These are phyloP conservation scores for Philereme transversata DNA, from an alignment of 2,888 invertebrate genomes.

Conservation along the genomic window DNA sequence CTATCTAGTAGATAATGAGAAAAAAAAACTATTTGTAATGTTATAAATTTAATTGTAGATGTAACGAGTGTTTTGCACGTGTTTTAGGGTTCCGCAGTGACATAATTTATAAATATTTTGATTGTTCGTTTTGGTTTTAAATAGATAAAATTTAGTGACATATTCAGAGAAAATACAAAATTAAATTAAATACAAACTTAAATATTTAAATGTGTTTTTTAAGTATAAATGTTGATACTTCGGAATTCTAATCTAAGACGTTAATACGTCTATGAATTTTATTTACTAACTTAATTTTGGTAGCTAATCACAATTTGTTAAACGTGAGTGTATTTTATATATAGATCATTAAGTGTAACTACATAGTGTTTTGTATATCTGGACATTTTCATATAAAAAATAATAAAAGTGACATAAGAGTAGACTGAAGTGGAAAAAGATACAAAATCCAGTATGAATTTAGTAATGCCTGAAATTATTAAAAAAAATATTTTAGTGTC, in stretches of 20 bases:
- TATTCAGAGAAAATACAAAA: background rate
- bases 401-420: conserved; percentile 10
- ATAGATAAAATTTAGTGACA: background rate
- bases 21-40: conserved; percentile 76
- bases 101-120: background rate
- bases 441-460: too few species aligned
- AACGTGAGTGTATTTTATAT: conserved; percentile 74
- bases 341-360: conserved; percentile 63
- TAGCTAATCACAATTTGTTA: conserved; percentile 74
- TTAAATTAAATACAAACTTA: background rate
- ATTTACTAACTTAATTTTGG: conserved; percentile 32
- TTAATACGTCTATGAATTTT: conserved; percentile 1
- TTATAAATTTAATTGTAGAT: conserved; percentile 73
- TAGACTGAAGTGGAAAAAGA: conserved; percentile 16
- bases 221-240: conserved; percentile 3
- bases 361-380: conserved; percentile 78
- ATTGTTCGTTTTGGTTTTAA: too few species aligned
- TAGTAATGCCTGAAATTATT: too few species aligned
- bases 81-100: conserved; percentile 36
- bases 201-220: background rate
- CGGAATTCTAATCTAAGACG: conserved; percentile 9
- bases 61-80: conserved; percentile 77
- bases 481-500: too few species aligned
- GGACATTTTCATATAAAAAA: conserved; percentile 52
- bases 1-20: conserved; percentile 79